Conservation (phyloP, 2,113 vertebrate genomes). For the Cervus canadensis region DNA sequence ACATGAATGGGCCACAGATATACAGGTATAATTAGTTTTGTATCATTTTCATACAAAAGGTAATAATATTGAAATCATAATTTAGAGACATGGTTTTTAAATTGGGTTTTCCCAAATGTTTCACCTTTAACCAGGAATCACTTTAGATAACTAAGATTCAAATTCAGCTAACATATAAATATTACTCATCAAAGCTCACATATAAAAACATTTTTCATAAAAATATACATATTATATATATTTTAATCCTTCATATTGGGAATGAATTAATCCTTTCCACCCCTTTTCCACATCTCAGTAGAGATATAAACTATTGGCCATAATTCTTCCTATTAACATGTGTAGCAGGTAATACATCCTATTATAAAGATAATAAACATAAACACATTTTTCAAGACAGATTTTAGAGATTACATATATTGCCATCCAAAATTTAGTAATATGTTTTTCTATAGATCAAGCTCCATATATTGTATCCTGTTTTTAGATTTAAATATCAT, state of each 20-base stretch:
- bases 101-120: not conserved
- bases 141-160: not conserved
- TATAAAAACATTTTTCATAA: not conserved
- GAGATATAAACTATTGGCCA: not conserved
- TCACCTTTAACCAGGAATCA: not conserved
- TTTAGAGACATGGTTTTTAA: not conserved
- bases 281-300: not conserved
- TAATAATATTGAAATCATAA: not conserved
- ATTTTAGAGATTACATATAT: not conserved
- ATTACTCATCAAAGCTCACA: not conserved
- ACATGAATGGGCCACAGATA: not conserved
- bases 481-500: not conserved
- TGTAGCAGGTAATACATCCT: not conserved
- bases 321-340: not conserved
- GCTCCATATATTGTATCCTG: not conserved
- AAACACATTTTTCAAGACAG: not conserved
- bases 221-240: not conserved
- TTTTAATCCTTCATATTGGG: not conserved
- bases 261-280: not conserved
- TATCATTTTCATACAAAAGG: conserved; percentile 46
- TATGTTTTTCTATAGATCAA: not conserved
- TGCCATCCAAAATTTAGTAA: not conserved
- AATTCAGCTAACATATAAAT: not conserved
- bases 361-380: not conserved
- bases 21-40: not conserved